These are phyloP conservation scores for Isaurus tuberculatus DNA, from an alignment of 92 coral and sea anemone species.

Conservation along the genomic window DNA sequence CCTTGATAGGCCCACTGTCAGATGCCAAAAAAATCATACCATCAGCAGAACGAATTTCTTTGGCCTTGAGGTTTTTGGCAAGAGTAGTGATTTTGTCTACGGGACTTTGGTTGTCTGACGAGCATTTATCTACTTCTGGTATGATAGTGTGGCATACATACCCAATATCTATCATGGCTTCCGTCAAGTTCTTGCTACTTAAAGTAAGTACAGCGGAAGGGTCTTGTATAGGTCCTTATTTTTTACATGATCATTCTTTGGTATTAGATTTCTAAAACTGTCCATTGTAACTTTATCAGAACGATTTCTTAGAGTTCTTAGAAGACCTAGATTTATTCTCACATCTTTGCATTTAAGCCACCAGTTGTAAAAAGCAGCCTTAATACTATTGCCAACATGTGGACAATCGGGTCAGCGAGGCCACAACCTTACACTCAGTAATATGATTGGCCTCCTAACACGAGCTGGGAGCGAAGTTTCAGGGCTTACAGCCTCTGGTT, in stretches of 20 bases:
- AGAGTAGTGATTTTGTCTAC: conserved; percentile 58
- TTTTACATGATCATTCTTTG: conserved; percentile 76
- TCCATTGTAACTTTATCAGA: conserved; percentile 54
- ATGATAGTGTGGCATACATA: conserved; percentile 78
- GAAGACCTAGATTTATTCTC: conserved; percentile 51
- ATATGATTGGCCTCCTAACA: too few relatives aligned
- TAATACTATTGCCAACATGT: conserved; percentile 68
- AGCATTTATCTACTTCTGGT: conserved; percentile 70
- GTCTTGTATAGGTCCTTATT: conserved; percentile 79
- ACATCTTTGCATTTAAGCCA: conserved; percentile 67
- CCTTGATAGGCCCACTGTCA: conserved; percentile 66
- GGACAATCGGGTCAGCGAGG: conserved; percentile 71
- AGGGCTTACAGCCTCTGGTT: conserved; percentile 37
- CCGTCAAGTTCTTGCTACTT: conserved; percentile 51
- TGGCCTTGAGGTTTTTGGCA: conserved; percentile 54
- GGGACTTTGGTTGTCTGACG: conserved; percentile 71
- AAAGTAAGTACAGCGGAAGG: conserved; percentile 68
- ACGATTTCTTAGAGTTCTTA: conserved; percentile 67
- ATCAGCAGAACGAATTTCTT: conserved; percentile 50
- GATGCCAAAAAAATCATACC: conserved; percentile 60
- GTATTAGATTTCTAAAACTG: conserved; percentile 59
- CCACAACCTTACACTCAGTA: too few relatives aligned
- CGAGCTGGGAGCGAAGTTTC: too few relatives aligned
- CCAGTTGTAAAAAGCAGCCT: conserved; percentile 67
- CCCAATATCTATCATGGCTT: conserved; percentile 48